phyloP scores from a whole-genome alignment of 2,113 vertebrate genomes.

The Pachyramphus minor region DNA sequence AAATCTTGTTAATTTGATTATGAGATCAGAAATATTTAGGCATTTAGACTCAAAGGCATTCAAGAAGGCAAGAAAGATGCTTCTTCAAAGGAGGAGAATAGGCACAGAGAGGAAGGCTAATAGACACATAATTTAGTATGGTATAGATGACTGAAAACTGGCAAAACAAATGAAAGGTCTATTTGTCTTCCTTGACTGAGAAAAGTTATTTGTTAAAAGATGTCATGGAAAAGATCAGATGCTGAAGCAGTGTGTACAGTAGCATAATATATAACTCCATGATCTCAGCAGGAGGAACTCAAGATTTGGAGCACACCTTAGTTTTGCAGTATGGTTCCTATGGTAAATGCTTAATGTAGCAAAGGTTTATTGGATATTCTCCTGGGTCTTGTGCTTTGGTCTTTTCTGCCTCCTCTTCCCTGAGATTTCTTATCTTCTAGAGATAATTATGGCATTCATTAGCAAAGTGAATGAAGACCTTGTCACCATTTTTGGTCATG shows the following conservation, averaged over 20 bases:
- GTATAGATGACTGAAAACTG: neutral
- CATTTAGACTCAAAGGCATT: neutral
- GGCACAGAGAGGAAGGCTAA: neutral
- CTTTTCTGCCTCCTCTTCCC: neutral
- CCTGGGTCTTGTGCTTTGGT: neutral
- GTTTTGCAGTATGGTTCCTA: neutral
- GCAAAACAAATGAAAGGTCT: neutral
- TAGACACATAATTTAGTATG: neutral
- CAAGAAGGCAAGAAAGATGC: neutral
- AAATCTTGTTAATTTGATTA: neutral
- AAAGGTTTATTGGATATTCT: neutral
- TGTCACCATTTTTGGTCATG: neutral
- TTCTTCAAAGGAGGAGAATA: neutral
- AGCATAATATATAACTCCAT: neutral
- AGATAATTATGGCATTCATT: neutral
- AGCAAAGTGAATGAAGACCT: neutral
- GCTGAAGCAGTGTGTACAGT: neutral
- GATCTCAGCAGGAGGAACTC: neutral
- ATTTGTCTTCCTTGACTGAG: neutral
- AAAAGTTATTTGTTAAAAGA: neutral
- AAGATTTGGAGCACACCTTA: neutral
- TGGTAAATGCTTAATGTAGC: neutral
- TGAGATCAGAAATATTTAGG: neutral
- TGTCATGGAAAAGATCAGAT: neutral
- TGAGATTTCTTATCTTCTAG: neutral